Evolutionary conservation across 2,797 vertebrate species (phyloP), one percentile per base, ranked within the genome.

Genomic region (Etheostoma perlongum): DNA sequence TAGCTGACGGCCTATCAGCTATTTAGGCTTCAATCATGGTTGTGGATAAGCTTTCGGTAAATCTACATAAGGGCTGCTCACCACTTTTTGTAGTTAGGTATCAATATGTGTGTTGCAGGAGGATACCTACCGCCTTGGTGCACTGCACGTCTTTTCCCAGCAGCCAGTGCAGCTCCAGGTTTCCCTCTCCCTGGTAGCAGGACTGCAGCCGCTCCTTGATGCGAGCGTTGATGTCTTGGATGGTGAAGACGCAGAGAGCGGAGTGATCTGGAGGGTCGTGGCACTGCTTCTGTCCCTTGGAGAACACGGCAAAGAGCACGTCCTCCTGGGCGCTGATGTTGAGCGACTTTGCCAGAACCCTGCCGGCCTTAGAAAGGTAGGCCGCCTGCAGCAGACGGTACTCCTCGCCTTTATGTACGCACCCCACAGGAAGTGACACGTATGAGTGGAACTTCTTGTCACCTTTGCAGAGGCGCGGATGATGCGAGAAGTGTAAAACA

Each of bases 381-480:
- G 98, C 98, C 0, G 97, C 97, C 92, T 99, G 98, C 77, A 99
- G 94, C 66, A 99, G 96, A 3, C 96, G 97, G 86, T 98, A 99
- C 81, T 99, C 98, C 14, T 96, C 94, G 16, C 97, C 97, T 0
- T 94, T 95, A 69, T 94, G 95, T 7, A 97, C 77, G 18, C 98
- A 99, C 68, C 98, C 98, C 1, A 99, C 95, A 9, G 98, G 98
- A 76, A 99, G 94, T 0, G 98, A 99, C 78, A 99, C 98, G 0
- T 99, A 99, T 0, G 98, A 99, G 91, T 99, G 98, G 93, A 99
- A 99, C 90, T 99, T 99, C 89, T 97, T 97, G 94, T 99, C 98
- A 0, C 98, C 96, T 91, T 99, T 98, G 94, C 98, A 99, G 68
- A 99, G 97, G 5, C 98, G 96, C 98, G 96, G 60, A 99, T 97